Conservation (phyloP, 2,888 invertebrate genomes). For the Brachycybe producta region DNA sequence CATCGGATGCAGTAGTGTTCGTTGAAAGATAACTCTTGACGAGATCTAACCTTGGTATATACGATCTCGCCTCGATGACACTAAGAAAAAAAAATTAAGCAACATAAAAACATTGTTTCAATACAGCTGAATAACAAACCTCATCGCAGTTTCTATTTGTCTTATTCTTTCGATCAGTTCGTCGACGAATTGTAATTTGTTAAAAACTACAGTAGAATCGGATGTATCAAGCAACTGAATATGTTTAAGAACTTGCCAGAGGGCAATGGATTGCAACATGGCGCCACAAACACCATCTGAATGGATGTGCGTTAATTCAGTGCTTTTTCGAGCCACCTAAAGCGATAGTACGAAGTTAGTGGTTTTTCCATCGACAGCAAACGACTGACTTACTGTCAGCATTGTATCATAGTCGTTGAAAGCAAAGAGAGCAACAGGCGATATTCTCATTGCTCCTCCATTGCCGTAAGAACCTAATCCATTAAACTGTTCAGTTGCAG, state of each 20-base stretch:
- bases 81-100: neutral
- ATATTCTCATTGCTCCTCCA: slow-evolving; percentile 59
- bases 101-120: neutral
- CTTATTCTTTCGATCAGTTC: slow-evolving; percentile 43
- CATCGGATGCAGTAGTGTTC: neutral
- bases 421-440: slow-evolving; percentile 51
- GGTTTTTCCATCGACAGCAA: neutral
- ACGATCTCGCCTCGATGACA: neutral
- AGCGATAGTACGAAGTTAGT: neutral
- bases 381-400: slow-evolving; percentile 33
- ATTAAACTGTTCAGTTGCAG: slow-evolving; percentile 51
- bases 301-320: slow-evolving; percentile 49
- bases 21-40: slow-evolving; percentile 1
- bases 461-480: slow-evolving; percentile 62
- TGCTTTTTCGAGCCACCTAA: slow-evolving; percentile 35
- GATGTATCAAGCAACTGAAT: no score
- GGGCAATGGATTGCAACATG: slow-evolving; percentile 33
- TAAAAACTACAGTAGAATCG: slow-evolving; percentile 36
- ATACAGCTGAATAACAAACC: no score
- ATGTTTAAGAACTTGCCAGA: slow-evolving; percentile 28
- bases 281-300: slow-evolving; percentile 35
- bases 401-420: slow-evolving; percentile 39
- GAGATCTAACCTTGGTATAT: neutral
- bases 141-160: slow-evolving; percentile 28
- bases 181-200: slow-evolving; percentile 40